Conservation (phyloP, 2,888 invertebrate genomes). For the Philonicus albiceps region DNA sequence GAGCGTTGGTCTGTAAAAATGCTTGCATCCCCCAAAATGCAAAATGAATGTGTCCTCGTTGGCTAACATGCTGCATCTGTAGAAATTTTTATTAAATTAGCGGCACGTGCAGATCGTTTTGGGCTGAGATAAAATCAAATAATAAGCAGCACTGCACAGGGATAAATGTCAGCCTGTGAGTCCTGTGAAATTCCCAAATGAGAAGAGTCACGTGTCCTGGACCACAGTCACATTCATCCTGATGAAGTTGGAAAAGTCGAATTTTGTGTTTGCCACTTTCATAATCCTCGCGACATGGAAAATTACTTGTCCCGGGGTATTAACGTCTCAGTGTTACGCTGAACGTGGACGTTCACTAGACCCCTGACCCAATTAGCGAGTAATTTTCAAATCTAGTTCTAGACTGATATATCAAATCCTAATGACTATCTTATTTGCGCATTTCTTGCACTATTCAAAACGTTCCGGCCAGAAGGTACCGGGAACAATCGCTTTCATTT, state of each 20-base stretch:
- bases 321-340: background rate
- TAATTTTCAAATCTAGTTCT: background rate
- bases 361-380: slow-evolving; percentile 4
- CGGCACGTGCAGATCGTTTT: slow-evolving; percentile 36
- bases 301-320: slow-evolving; percentile 34
- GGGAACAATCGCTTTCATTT: background rate
- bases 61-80: slow-evolving; percentile 36
- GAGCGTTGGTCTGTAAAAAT: slow-evolving; percentile 2
- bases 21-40: background rate
- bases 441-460: background rate
- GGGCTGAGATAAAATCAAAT: slow-evolving; percentile 33
- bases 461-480: background rate
- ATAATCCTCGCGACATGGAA: slow-evolving; percentile 33
- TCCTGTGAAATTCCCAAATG: slow-evolving; percentile 15
- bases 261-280: slow-evolving; percentile 29
- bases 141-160: slow-evolving; percentile 30
- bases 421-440: background rate
- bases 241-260: slow-evolving; percentile 1
- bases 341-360: background rate
- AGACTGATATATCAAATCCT: background rate
- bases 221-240: slow-evolving; percentile 1
- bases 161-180: slow-evolving; percentile 6
- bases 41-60: slow-evolving; percentile 17
- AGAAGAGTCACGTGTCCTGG: slow-evolving; percentile 28
- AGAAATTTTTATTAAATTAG: slow-evolving; percentile 44